Base-by-base conservation (phyloP, 2,113 vertebrate genomes). In the Oxygymnocypris stewartii region DNA sequence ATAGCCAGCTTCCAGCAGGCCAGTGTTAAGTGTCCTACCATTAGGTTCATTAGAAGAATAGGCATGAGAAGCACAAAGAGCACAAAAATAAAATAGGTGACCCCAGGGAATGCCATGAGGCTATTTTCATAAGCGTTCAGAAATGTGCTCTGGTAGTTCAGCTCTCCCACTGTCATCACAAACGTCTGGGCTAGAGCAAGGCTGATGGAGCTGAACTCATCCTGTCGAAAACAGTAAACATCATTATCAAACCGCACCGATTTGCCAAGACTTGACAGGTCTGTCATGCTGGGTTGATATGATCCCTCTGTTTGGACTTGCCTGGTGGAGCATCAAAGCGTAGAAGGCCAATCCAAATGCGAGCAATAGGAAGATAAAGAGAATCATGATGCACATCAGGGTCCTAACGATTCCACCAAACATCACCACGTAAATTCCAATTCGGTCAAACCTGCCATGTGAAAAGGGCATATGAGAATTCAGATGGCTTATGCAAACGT, bases 361-460 rank as follows among this genome's bases (percentile, higher is more conserved):
- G 88, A 99, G 20, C 91, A 99, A 91, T 77, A 99, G 94, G 92
- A 96, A 98, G 69, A 97, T 85, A 92, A 98, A 99, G 37, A 99
- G 94, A 0, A 96, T 85, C 4, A 96, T 92, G 75, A 98, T 96
- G 16, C 96, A 94, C 87, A 97, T 6, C 88, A 99, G 89, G 1
- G 98, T 99, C 91, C 91, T 96, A 91, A 97, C 90, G 88, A 99
- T 99, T 88, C 98, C 98, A 88, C 96, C 95, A 89, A 99, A 96
- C 98, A 99, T 99, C 86, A 99, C 97, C 57, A 99, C 96, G 47
- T 99, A 99, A 92, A 99, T 99, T 12, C 98, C 98, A 89, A 96
- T 93, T 3, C 94, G 95, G 88, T 99, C 98, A 94, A 99, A 99
- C 88, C 98, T 99, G 90, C 6, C 3, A 20, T 25, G 69, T 28